phyloP scores from a whole-genome alignment of 2,797 vertebrate genomes.

The Coranthus polyacanthus region DNA sequence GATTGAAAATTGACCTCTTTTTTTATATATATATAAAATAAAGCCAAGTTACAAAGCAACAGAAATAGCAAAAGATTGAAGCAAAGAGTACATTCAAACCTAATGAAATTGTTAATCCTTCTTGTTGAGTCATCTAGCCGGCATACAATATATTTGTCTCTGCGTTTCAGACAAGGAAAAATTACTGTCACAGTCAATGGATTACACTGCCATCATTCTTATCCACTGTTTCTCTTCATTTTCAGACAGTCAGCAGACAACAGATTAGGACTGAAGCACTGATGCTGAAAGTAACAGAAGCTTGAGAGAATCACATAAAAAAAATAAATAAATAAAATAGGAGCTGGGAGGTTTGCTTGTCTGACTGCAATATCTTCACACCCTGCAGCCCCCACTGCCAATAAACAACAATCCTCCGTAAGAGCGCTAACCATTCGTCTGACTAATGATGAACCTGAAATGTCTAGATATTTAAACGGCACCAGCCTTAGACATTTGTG shows the following conservation, averaged over 20 bases:
- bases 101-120: slow-evolving; percentile 69
- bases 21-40: too few species aligned
- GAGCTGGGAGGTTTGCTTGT: slow-evolving; percentile 56
- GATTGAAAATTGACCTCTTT: slow-evolving; percentile 39
- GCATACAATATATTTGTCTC: slow-evolving; percentile 51
- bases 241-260: slow-evolving; percentile 65
- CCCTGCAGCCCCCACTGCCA: slow-evolving; percentile 51
- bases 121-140: slow-evolving; percentile 46
- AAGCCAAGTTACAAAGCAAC: slow-evolving; percentile 10
- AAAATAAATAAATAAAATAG: slow-evolving; percentile 6
- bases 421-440: slow-evolving; percentile 40
- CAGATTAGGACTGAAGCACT: slow-evolving; percentile 66
- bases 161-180: slow-evolving; percentile 63
- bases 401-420: slow-evolving; percentile 52
- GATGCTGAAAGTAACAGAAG: slow-evolving; percentile 67
- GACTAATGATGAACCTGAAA: slow-evolving; percentile 46
- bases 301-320: slow-evolving; percentile 55
- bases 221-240: slow-evolving; percentile 57
- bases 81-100: slow-evolving; percentile 52
- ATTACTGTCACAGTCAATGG: slow-evolving; percentile 54
- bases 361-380: slow-evolving; percentile 69
- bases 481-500: slow-evolving; percentile 1
- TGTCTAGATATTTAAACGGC: background rate
- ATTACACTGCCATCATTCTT: slow-evolving; percentile 61
- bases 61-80: slow-evolving; percentile 27